These are phyloP conservation scores for Gymnarchus niloticus DNA, from an alignment of 2,113 vertebrate species.

Conservation along the genomic window DNA sequence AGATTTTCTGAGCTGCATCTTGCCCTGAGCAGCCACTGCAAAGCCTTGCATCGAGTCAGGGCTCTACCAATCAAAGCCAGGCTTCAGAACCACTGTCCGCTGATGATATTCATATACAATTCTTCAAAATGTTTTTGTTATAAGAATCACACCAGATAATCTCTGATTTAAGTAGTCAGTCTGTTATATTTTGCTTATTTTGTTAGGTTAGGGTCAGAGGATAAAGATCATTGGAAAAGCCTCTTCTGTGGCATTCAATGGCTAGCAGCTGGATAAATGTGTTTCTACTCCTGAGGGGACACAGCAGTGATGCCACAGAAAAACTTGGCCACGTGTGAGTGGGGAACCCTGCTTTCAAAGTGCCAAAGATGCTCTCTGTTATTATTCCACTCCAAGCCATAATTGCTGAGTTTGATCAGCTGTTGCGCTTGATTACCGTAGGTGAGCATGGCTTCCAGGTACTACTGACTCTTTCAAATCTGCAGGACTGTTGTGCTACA, in stretches of 20 bases:
- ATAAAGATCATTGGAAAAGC: background rate
- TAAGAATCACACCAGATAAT: constrained; percentile 15
- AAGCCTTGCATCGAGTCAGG: background rate
- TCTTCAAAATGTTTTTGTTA: background rate
- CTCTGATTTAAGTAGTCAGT: constrained; percentile 6
- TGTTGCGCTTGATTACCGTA: background rate
- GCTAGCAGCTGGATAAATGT: background rate
- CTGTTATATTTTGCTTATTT: constrained; percentile 4
- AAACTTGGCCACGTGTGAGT: background rate
- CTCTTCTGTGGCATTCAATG: background rate
- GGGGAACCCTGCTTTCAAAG: background rate
- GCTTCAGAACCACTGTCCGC: constrained; percentile 9
- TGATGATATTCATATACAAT: background rate
- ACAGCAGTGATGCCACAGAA: background rate
- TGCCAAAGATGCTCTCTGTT: background rate
- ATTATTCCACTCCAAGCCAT: constrained; percentile 13
- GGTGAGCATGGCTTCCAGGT: background rate
- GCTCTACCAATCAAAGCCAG: background rate
- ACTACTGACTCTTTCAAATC: constrained; percentile 6
- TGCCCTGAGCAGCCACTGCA: background rate
- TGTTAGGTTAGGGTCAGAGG: background rate
- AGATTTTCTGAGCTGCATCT: background rate
- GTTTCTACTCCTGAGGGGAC: background rate
- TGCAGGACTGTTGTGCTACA: background rate
- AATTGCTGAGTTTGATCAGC: constrained; percentile 11